Percentiles rank a stretch among this genome's conserved stretches.
phyloP scores from a whole-genome alignment of 1,140 invertebrate species.

The Tigriopus japonicus region DNA sequence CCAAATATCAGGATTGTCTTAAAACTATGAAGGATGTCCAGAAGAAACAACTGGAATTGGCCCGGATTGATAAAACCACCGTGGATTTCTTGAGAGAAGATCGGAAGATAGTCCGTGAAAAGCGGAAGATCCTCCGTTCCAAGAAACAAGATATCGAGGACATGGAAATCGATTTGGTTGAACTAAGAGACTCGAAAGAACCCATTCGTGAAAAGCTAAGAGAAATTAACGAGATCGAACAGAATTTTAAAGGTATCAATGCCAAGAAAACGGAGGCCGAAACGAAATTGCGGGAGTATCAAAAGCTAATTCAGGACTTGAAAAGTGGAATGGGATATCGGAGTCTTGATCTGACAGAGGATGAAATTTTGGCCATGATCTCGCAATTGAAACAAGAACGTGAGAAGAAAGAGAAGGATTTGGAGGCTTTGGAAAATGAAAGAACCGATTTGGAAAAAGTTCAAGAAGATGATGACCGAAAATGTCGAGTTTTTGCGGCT shows the following conservation, averaged over 20 bases:
- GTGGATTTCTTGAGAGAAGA: constrained; percentile 7
- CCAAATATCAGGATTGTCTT: constrained; percentile 77
- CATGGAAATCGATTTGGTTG: constrained; percentile 20
- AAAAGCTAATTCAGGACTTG: background rate
- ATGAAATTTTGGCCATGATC: no score
- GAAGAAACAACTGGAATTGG: background rate
- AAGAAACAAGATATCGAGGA: constrained; percentile 16
- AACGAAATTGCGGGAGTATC: constrained; percentile 8
- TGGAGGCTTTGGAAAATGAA: no score
- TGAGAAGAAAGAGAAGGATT: no score
- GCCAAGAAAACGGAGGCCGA: constrained; percentile 11
- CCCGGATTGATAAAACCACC: background rate
- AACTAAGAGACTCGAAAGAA: background rate
- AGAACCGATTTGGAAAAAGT: no score
- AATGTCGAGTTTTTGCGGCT: no score
- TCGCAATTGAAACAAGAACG: no score
- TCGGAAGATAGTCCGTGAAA: constrained; percentile 6
- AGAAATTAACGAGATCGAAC: constrained; percentile 16
- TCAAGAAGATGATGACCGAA: no score
- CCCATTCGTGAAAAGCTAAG: constrained; percentile 1
- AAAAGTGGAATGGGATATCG: background rate
- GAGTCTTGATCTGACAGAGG: no score
- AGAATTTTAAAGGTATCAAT: constrained; percentile 17
- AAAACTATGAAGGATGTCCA: constrained; percentile 48
- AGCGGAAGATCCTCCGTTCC: background rate